Percentiles rank a stretch among this genome's conserved stretches.
Conservation (phyloP, 2,888 invertebrate genomes). For the Limnephilus lunatus region DNA sequence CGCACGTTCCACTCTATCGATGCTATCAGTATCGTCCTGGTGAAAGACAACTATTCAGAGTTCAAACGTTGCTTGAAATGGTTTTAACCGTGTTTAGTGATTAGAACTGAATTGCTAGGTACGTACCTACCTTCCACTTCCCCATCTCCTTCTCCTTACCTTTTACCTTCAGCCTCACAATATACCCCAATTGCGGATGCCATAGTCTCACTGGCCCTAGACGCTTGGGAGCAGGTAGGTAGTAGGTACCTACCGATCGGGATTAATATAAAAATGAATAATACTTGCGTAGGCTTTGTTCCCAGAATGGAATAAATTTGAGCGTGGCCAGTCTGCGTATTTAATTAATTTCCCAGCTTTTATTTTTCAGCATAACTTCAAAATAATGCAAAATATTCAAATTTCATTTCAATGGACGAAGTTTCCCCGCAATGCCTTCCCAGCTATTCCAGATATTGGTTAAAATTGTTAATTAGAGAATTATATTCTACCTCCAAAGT, state of each 20-base stretch:
- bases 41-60: no score
- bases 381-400: slow-evolving; percentile 59
- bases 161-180: no score
- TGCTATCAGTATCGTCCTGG: no score
- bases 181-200: no score
- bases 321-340: slow-evolving; percentile 55
- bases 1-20: no score
- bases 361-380: slow-evolving; percentile 58
- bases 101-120: no score
- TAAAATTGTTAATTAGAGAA: slow-evolving; percentile 30
- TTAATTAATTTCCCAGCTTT: slow-evolving; percentile 61
- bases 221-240: no score
- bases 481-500: not conserved
- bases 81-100: no score
- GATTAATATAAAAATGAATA: not conserved
- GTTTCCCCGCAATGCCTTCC: slow-evolving; percentile 28
- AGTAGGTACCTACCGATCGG: not conserved
- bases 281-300: not conserved
- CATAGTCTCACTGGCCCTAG: no score
- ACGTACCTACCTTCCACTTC: no score
- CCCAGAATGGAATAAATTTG: not conserved
- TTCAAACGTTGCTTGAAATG: no score
- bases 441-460: slow-evolving; percentile 17
- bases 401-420: slow-evolving; percentile 52
- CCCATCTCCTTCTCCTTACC: no score